These are phyloP conservation scores for Adelosebastes latens DNA, from an alignment of 2,797 vertebrate genomes.

Conservation along the genomic window DNA sequence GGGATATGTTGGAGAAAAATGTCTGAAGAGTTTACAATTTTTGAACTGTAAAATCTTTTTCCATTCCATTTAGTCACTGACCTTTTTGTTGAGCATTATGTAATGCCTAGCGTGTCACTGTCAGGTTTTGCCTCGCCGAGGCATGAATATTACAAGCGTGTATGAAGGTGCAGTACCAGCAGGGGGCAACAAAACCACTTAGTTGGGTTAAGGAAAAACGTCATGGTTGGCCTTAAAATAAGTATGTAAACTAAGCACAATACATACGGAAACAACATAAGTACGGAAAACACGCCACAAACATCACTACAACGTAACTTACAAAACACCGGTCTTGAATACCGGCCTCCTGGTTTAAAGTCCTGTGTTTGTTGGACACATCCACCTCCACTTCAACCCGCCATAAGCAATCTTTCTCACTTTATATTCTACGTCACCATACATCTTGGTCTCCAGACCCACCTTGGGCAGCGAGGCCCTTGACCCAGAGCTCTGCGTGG, in stretches of 20 bases:
- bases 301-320: too few relatives aligned
- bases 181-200: background rate
- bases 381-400: background rate
- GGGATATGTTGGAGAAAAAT: slow-evolving; percentile 30
- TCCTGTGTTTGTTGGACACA: background rate
- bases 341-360: background rate
- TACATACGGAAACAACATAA: background rate
- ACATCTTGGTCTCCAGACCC: slow-evolving; percentile 21
- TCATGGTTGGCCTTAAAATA: background rate
- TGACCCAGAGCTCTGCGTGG: slow-evolving; percentile 94
- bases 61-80: slow-evolving; percentile 19
- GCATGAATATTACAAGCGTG: too few relatives aligned
- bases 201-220: background rate
- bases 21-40: slow-evolving; percentile 23
- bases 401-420: background rate
- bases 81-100: slow-evolving; percentile 8
- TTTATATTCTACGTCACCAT: background rate
- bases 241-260: too few relatives aligned
- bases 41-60: slow-evolving; percentile 3
- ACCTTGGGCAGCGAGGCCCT: slow-evolving; percentile 96
- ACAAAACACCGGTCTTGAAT: background rate
- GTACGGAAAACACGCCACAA: background rate
- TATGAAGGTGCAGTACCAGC: too few relatives aligned
- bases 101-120: background rate
- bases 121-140: too few relatives aligned